These are phyloP conservation scores for Maniola hyperantus DNA, from an alignment of 2,888 invertebrate genomes.

Conservation along the genomic window DNA sequence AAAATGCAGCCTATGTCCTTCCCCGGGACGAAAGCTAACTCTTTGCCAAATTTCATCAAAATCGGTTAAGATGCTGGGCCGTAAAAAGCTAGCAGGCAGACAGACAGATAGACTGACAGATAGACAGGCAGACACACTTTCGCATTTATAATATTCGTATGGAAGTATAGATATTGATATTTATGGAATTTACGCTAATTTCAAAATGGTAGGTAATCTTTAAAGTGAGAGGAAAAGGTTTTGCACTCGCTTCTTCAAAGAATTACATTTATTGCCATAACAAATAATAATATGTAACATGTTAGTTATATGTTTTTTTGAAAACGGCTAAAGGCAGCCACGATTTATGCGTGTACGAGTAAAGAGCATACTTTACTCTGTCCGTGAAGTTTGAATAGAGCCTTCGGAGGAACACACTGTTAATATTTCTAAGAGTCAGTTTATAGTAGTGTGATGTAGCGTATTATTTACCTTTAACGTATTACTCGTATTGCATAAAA, in stretches of 20 bases:
- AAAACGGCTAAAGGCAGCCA: conserved; percentile 10
- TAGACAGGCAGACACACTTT: too few relatives aligned
- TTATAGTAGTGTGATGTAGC: background rate
- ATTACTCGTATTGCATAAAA: background rate
- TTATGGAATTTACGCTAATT: background rate
- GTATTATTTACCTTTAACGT: too few relatives aligned
- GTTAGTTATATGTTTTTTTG: conserved; percentile 15
- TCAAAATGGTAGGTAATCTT: background rate
- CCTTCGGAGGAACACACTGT: conserved; percentile 61
- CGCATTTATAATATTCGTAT: too few relatives aligned
- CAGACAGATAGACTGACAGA: too few relatives aligned
- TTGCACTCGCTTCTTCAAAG: conserved; percentile 1
- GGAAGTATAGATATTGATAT: too few relatives aligned
- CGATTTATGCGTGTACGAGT: conserved; percentile 20
- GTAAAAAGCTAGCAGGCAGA: too few relatives aligned
- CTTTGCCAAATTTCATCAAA: too few relatives aligned
- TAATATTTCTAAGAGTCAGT: conserved; percentile 51
- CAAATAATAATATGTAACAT: conserved; percentile 21
- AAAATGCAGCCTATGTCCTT: too few relatives aligned
- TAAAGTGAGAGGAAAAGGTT: background rate
- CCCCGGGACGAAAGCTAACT: too few relatives aligned
- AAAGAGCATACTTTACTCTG: conserved; percentile 31
- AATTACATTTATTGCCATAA: conserved; percentile 14
- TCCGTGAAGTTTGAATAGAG: conserved; percentile 55
- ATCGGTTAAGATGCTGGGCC: too few relatives aligned